Evolutionary conservation across 1,140 invertebrate species (phyloP), one percentile per base, ranked within the genome.

Genomic region (Ceratina japonica): DNA sequence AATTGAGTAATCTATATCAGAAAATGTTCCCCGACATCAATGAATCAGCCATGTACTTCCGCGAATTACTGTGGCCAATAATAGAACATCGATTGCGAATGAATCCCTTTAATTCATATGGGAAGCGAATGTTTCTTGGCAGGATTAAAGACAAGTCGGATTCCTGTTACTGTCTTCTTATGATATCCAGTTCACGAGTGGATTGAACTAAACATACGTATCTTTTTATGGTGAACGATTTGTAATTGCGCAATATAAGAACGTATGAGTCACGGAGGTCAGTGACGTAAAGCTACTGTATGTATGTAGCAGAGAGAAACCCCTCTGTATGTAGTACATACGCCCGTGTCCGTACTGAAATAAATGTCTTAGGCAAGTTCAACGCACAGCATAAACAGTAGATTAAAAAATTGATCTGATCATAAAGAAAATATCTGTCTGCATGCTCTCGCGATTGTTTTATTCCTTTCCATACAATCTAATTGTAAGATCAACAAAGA

Each of bases 261-360:
- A 65, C 51, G 18, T 37, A 44, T 79, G 70, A 74, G 31, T 74
- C 71, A 79, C 31, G 24, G 51, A 65, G 70, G 52, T 65, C 70
- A 66, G 22, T 74, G 52, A 58, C 61, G 77, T 59, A 79, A 49
- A 79, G 13, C 2, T 44, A 44, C 37, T 44, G 37, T 44, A 44
- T 7, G 37, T 7, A 44, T 44, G 37, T 44, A 37, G 37, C n/a
- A n/a, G n/a, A n/a, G n/a, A n/a, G n/a, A n/a, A n/a, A n/a, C n/a
- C n/a, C n/a, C n/a, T n/a, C n/a, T 37, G 37, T 37, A 37, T 37
- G 37, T 37, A 37, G 37, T 37, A 37, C 37, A 1, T 64, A 66
- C 58, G n/a, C n/a, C n/a, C n/a, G n/a, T n/a, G n/a, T n/a, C n/a
- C n/a, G n/a, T n/a, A 12, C 44, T 31, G 1, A 7, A 44, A 37